Conservation (phyloP, 2,888 invertebrate species). For the Endotricha flammealis region DNA sequence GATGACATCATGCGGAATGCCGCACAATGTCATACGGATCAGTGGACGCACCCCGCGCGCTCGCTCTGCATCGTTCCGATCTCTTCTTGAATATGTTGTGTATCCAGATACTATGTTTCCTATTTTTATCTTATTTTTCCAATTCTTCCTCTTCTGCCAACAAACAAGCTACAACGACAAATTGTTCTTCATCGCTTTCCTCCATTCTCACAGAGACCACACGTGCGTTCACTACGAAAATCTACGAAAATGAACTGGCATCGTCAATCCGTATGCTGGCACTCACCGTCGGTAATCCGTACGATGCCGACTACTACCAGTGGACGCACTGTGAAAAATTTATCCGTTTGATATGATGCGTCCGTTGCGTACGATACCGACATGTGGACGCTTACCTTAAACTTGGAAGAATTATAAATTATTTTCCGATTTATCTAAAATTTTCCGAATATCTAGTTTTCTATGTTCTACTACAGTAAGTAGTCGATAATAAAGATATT, state of each 20-base stretch:
- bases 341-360: too few species aligned
- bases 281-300: background rate
- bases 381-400: too few species aligned
- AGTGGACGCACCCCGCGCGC: too few species aligned
- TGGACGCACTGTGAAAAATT: too few species aligned
- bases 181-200: constrained; percentile 12
- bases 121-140: background rate
- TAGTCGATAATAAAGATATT: too few species aligned
- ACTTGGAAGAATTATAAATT: too few species aligned
- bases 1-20: constrained; percentile 20
- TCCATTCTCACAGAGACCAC: constrained; percentile 7
- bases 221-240: constrained; percentile 9
- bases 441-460: too few species aligned
- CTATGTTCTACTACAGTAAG: too few species aligned
- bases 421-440: too few species aligned
- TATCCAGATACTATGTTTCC: constrained; percentile 1
- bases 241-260: constrained; percentile 7
- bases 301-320: background rate
- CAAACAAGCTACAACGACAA: constrained; percentile 8
- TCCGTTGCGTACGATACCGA: too few species aligned
- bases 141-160: constrained; percentile 7
- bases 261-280: constrained; percentile 3
- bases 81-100: constrained; percentile 5
- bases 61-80: constrained; percentile 4
- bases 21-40: too few species aligned